Evolutionary conservation across 2,888 invertebrate genomes (phyloP).

Genomic region (Lithophane socia): DNA sequence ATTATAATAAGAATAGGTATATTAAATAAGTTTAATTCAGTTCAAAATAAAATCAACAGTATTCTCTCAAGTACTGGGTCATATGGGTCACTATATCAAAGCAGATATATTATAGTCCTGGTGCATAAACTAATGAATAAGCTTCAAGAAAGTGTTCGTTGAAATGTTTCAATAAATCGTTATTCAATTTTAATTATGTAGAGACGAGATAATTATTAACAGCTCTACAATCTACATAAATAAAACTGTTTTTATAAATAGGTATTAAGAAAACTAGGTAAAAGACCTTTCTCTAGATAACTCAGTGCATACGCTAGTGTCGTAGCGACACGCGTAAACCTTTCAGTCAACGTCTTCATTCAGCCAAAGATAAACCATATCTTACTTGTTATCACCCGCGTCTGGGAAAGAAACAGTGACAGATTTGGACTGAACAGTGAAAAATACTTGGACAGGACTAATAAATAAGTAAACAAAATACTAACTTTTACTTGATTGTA

Average conservation of each 20-base stretch:
- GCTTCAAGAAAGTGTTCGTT: background rate
- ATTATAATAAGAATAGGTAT: too few relatives aligned
- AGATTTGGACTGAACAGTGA: slow-evolving; percentile 15
- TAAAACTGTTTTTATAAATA: background rate
- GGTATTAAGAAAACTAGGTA: slow-evolving; percentile 1
- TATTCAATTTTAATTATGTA: slow-evolving; percentile 12
- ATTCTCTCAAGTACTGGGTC: background rate
- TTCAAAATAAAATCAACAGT: background rate
- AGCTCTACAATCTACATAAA: background rate
- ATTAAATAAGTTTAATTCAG: background rate
- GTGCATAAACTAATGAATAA: background rate
- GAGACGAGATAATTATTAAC: background rate
- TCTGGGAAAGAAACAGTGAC: slow-evolving; percentile 15
- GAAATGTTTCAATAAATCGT: too few relatives aligned
- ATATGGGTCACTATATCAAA: background rate
- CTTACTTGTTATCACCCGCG: slow-evolving; percentile 34
- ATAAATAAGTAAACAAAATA: background rate
- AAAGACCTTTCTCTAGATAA: slow-evolving; percentile 25
- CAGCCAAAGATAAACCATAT: slow-evolving; percentile 34
- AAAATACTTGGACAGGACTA: background rate
- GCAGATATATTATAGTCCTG: background rate
- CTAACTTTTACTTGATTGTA: background rate
- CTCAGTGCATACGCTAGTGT: slow-evolving; percentile 16
- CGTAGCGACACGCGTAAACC: slow-evolving; percentile 36
- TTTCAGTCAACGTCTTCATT: slow-evolving; percentile 50